Percentiles rank a stretch among this genome's conserved stretches.
Conservation (phyloP, 2,888 invertebrate genomes). For the Tipula confusa region DNA sequence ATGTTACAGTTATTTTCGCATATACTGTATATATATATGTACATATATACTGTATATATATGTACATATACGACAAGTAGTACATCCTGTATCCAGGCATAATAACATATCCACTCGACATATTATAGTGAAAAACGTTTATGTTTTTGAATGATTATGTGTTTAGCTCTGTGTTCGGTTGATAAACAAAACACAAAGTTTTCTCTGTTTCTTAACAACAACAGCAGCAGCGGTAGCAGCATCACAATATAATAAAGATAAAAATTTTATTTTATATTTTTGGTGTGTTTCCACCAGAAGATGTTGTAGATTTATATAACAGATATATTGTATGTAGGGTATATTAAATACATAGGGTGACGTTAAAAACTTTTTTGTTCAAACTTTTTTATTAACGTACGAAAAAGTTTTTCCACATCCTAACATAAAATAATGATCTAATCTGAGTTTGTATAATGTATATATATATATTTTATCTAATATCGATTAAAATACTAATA, state of each 20-base stretch:
- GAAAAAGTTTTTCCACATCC: neutral
- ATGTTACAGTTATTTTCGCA: slow-evolving; percentile 9
- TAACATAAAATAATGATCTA: neutral
- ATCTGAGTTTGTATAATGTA: neutral
- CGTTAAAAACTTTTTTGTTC: neutral
- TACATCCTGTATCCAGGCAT: neutral
- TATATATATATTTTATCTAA: neutral
- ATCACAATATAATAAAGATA: too few relatives aligned
- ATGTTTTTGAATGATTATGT: slow-evolving; percentile 25
- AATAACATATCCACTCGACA: neutral
- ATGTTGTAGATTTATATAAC: neutral
- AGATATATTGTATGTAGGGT: neutral
- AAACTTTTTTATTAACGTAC: neutral
- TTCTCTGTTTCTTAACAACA: neutral
- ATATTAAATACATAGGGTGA: neutral
- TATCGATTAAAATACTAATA: neutral
- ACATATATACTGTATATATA: too few relatives aligned
- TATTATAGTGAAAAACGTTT: neutral
- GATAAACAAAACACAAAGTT: neutral
- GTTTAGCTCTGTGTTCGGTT: neutral
- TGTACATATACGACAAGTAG: neutral
- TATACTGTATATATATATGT: too few relatives aligned
- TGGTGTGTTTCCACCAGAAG: neutral
- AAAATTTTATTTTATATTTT: neutral
- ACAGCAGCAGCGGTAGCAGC: too few relatives aligned